These are phyloP conservation scores for Heliconius melpomene DNA, from an alignment of 1,140 invertebrate species.

Conservation along the genomic window DNA sequence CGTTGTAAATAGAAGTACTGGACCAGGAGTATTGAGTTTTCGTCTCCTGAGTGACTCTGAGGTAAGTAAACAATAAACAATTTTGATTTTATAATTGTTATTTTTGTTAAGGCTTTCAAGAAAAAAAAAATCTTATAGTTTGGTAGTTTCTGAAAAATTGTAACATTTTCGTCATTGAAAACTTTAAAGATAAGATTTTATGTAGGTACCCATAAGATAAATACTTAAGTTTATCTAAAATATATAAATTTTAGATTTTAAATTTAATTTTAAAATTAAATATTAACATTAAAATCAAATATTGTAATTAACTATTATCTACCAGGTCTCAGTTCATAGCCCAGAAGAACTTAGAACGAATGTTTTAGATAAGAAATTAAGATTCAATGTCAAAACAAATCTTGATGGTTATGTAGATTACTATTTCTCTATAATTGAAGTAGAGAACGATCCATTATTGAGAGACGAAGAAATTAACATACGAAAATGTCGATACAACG, in stretches of 20 bases:
- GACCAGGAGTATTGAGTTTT: slow-evolving; percentile 76
- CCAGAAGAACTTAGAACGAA: slow-evolving; percentile 55
- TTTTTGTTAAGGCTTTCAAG: background rate
- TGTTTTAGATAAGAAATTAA: slow-evolving; percentile 47
- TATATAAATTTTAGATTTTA: too few species aligned
- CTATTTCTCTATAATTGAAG: slow-evolving; percentile 74
- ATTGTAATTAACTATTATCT: too few species aligned
- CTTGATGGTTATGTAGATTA: slow-evolving; percentile 39
- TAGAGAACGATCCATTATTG: slow-evolving; percentile 76
- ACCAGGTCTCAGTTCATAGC: slow-evolving; percentile 52
- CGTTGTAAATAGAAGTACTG: slow-evolving; percentile 63
- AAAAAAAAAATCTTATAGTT: too few species aligned
- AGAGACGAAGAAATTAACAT: slow-evolving; percentile 57
- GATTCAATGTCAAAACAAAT: slow-evolving; percentile 39
- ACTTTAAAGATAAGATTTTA: too few species aligned
- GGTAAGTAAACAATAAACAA: slow-evolving; percentile 31
- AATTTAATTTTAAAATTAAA: too few species aligned
- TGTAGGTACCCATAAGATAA: too few species aligned
- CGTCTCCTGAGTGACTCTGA: slow-evolving; percentile 63
- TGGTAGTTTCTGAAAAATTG: too few species aligned
- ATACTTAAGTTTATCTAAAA: too few species aligned
- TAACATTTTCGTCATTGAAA: too few species aligned
- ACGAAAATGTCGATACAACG: slow-evolving; percentile 77
- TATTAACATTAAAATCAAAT: too few species aligned
- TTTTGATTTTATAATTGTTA: background rate